These are phyloP conservation scores for Acanthaster planci DNA, from an alignment of 35 echinoderm and acorn worm species.

Conservation along the genomic window DNA sequence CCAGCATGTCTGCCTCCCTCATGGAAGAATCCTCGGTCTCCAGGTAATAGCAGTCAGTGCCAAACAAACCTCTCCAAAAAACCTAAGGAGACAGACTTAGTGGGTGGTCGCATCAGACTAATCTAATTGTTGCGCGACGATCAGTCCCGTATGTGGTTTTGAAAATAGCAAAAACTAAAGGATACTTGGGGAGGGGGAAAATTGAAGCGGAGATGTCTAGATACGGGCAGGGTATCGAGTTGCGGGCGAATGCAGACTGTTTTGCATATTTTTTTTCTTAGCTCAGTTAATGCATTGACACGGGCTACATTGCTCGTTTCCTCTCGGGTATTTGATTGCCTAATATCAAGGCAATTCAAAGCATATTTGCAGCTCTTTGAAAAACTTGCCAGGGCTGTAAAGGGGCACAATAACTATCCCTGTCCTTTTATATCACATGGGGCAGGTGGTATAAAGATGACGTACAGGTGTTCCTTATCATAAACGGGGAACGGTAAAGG, in stretches of 20 bases:
- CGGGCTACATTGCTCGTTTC: too few species aligned
- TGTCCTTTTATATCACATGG: too few species aligned
- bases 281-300: too few species aligned
- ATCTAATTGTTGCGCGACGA: constrained; percentile 16
- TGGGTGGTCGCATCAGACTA: constrained; percentile 7
- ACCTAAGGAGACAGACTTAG: background rate
- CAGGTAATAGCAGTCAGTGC: background rate
- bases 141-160: background rate
- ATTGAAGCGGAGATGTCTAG: background rate
- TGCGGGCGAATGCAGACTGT: background rate
- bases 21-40: background rate
- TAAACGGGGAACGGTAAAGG: too few species aligned
- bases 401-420: too few species aligned
- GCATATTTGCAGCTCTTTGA: too few species aligned
- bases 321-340: too few species aligned
- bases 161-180: background rate
- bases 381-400: too few species aligned
- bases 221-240: background rate
- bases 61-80: constrained; percentile 20
- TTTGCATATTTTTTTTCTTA: background rate
- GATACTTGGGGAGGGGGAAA: background rate
- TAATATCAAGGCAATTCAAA: too few species aligned
- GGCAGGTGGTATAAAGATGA: too few species aligned
- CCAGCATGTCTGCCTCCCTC: background rate
- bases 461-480: too few species aligned